phyloP scores from a whole-genome alignment of 2,113 vertebrate genomes.

The human region GRCh38 chr5:144246001-144246500 shows the following conservation, averaged over 20 bases:
- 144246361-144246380: slow-evolving; percentile 33
- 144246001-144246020: neutral
- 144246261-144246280: neutral
- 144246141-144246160: neutral
- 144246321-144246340: slow-evolving; percentile 13
- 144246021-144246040: neutral
- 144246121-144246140: neutral
- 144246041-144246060: neutral
- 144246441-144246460: neutral
- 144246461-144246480: neutral
- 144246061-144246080: neutral
- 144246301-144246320: slow-evolving; percentile 40
- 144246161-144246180: neutral
- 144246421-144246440: neutral
- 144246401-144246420: neutral
- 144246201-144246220: slow-evolving; percentile 9
- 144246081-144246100: neutral
- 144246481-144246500: neutral
- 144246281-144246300: neutral
- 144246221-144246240: neutral
- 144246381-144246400: slow-evolving; percentile 28
- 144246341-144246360: slow-evolving; percentile 2
- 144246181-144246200: neutral
- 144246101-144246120: neutral
- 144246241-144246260: neutral